Conservation (phyloP, 1,140 invertebrate species). For the Anadara kagoshimensis region DNA sequence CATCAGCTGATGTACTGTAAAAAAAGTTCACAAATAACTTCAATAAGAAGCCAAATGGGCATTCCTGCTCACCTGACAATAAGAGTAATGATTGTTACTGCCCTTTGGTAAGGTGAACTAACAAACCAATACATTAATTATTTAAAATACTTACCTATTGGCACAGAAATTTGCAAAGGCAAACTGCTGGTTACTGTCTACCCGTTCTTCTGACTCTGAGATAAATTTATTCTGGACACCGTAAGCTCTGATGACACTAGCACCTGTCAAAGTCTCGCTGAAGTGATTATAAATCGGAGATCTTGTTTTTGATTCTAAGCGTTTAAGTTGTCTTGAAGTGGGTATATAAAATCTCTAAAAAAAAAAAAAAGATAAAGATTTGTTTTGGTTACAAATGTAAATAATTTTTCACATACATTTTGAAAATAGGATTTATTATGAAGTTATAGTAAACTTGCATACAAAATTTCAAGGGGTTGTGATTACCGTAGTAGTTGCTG, state of each 20-base stretch:
- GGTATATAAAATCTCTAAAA: conserved; percentile 92
- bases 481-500: no score
- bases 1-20: no score
- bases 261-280: conserved; percentile 75
- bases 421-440: neutral
- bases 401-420: neutral
- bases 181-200: conserved; percentile 64
- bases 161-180: conserved; percentile 58
- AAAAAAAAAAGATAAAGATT: conserved; percentile 25
- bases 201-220: conserved; percentile 69
- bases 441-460: no score
- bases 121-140: no score
- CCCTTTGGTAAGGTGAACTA: no score
- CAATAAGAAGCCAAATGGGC: no score
- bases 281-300: conserved; percentile 77
- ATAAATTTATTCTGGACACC: conserved; percentile 74
- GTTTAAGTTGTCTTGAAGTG: conserved; percentile 78
- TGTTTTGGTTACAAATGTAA: neutral
- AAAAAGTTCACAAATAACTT: no score
- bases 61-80: no score
- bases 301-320: conserved; percentile 74
- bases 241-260: conserved; percentile 77
- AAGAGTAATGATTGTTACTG: no score
- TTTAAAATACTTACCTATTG: conserved; percentile 58
- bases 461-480: no score